Evolutionary conservation across 2,113 vertebrate species (phyloP).

Genomic region (Nasalis larvatus): DNA sequence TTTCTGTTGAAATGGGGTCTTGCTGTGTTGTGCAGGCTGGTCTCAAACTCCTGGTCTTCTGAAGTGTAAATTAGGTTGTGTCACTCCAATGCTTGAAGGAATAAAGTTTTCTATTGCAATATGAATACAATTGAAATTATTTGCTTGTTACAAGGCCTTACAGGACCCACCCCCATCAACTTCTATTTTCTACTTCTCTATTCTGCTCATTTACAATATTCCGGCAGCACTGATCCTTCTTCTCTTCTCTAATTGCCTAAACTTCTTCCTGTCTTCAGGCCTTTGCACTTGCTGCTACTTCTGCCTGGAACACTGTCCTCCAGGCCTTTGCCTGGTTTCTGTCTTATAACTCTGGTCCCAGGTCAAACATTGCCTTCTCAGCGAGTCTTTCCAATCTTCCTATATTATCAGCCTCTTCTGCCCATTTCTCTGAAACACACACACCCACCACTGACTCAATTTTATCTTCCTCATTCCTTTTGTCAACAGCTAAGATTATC

Average conservation of each 20-base stretch:
- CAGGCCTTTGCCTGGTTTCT: neutral
- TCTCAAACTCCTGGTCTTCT: neutral
- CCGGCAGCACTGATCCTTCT: neutral
- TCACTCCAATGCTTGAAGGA: neutral
- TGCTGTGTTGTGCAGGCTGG: too few species aligned
- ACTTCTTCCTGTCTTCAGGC: neutral
- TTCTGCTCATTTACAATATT: neutral
- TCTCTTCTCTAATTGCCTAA: neutral
- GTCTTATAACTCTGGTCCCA: neutral
- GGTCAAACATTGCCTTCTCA: neutral
- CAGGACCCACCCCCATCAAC: neutral
- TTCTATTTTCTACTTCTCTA: neutral
- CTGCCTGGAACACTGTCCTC: neutral
- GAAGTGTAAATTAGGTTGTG: neutral
- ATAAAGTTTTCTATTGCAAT: neutral
- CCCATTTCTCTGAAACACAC: neutral
- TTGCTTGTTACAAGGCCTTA: neutral
- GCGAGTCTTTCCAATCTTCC: neutral
- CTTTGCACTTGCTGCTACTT: neutral
- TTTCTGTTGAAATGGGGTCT: too few species aligned
- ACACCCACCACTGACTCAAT: neutral
- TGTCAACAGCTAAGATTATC: neutral
- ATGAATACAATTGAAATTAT: neutral
- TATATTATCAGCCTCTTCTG: neutral
- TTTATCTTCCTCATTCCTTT: neutral